These are phyloP conservation scores for Lycodopsis pacificus DNA, from an alignment of 2,797 vertebrate genomes.

Conservation along the genomic window DNA sequence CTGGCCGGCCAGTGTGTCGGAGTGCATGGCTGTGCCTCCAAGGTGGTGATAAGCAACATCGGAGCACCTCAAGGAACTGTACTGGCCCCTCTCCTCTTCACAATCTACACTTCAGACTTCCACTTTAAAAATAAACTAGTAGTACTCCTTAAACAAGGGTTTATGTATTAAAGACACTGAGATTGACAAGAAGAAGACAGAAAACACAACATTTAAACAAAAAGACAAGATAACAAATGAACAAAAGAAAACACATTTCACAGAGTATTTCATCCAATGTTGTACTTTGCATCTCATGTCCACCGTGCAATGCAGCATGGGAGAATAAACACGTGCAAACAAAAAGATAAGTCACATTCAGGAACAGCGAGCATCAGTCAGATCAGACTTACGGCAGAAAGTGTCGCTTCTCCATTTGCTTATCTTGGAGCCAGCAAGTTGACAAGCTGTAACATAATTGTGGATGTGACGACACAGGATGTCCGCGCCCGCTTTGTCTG, in stretches of 20 bases:
- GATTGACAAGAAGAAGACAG: background rate
- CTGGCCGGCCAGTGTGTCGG: too few species aligned
- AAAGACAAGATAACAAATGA: background rate
- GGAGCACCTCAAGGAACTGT: background rate
- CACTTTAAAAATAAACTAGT: too few species aligned
- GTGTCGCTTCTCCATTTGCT: slow-evolving; percentile 27
- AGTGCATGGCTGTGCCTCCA: too few species aligned
- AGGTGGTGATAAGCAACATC: background rate
- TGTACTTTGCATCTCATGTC: background rate
- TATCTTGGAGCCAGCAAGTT: slow-evolving; percentile 32
- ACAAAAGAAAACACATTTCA: background rate
- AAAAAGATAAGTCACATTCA: background rate
- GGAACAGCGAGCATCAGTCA: background rate
- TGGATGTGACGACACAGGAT: slow-evolving; percentile 42
- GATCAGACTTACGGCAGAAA: slow-evolving; percentile 45
- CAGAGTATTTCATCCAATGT: background rate
- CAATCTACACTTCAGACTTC: too few species aligned
- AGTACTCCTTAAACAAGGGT: too few species aligned
- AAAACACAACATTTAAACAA: background rate
- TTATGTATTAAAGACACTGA: too few species aligned
- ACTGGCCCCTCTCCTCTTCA: too few species aligned
- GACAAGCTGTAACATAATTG: slow-evolving; percentile 40
- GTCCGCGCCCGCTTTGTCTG: accelerated
- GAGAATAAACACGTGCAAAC: background rate
- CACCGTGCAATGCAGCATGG: background rate